Conservation (phyloP, 1,140 invertebrate species). For the Archegozetes longisetosus region DNA sequence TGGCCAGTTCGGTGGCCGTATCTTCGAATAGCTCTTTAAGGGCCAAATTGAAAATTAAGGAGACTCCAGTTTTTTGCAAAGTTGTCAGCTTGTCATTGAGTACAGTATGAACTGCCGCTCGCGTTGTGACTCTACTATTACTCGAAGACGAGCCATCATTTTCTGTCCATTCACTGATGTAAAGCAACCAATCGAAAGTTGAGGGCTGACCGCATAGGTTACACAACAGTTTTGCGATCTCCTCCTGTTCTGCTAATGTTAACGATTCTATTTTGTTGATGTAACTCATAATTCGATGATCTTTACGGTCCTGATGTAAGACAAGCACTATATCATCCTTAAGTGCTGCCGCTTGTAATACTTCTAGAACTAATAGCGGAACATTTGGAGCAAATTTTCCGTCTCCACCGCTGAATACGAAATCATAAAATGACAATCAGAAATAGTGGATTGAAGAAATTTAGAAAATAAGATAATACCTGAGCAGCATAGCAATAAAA, state of each 20-base stretch:
- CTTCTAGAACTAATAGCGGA: slow-evolving; percentile 14
- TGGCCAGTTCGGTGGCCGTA: slow-evolving; percentile 72
- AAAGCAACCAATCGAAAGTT: slow-evolving; percentile 71
- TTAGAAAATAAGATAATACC: slow-evolving; percentile 22
- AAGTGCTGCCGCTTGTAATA: slow-evolving; percentile 40
- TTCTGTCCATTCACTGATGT: slow-evolving; percentile 50
- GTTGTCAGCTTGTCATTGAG: slow-evolving; percentile 47
- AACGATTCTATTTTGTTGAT: slow-evolving; percentile 62
- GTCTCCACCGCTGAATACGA: slow-evolving; percentile 20
- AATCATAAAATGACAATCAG: slow-evolving; percentile 19
- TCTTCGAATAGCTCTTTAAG: slow-evolving; percentile 90
- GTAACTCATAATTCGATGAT: slow-evolving; percentile 77
- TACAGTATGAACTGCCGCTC: slow-evolving; percentile 61
- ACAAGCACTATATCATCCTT: slow-evolving; percentile 79
- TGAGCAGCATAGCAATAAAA: slow-evolving; percentile 46
- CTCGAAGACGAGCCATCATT: slow-evolving; percentile 44
- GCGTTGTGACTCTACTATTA: slow-evolving; percentile 81
- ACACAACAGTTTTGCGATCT: slow-evolving; percentile 60
- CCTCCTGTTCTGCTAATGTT: slow-evolving; percentile 54
- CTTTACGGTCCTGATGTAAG: slow-evolving; percentile 70
- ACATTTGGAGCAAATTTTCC: slow-evolving; percentile 22
- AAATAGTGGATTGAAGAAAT: too few relatives aligned
- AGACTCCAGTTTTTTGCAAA: slow-evolving; percentile 59
- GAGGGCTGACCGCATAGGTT: slow-evolving; percentile 78
- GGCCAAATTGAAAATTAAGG: slow-evolving; percentile 75